Conservation (phyloP, 2,888 invertebrate genomes). For the Congeria kusceri region DNA sequence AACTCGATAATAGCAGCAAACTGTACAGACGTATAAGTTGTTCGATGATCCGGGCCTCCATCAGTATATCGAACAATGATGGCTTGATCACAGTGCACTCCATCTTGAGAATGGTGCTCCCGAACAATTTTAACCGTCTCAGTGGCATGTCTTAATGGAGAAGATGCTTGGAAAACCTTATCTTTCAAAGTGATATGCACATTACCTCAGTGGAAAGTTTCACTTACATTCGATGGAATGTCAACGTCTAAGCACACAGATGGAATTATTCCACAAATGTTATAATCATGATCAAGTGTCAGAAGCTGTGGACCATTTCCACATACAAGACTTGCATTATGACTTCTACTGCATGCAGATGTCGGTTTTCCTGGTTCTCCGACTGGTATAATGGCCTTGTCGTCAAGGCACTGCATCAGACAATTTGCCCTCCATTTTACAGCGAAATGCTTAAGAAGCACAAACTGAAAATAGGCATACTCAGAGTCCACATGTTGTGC, state of each 20-base stretch:
- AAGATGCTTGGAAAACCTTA: constrained; percentile 50
- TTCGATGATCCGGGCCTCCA: constrained; percentile 54
- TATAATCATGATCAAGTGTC: constrained; percentile 34
- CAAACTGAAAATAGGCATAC: constrained; percentile 2
- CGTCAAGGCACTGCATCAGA: constrained; percentile 42
- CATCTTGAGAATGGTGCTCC: constrained; percentile 11
- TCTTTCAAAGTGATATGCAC: constrained; percentile 62
- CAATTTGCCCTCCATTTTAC: constrained; percentile 20
- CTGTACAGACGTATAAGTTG: constrained; percentile 42
- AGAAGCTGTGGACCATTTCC: neutral
- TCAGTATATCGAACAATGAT: constrained; percentile 45
- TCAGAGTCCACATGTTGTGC: constrained; percentile 18
- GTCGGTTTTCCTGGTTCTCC: constrained; percentile 42
- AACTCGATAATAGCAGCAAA: constrained; percentile 30
- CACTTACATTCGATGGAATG: constrained; percentile 36
- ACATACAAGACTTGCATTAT: constrained; percentile 12
- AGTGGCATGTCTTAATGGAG: constrained; percentile 40
- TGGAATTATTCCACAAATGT: constrained; percentile 25
- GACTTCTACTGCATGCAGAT: constrained; percentile 23
- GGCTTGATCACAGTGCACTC: constrained; percentile 16
- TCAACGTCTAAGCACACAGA: constrained; percentile 24
- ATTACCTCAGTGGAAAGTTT: constrained; percentile 51
- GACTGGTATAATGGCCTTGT: constrained; percentile 57
- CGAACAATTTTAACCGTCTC: constrained; percentile 47
- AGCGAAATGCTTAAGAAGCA: constrained; percentile 36